These are phyloP conservation scores for Laupala kohalensis DNA, from an alignment of 1,140 invertebrate genomes.

Conservation along the genomic window DNA sequence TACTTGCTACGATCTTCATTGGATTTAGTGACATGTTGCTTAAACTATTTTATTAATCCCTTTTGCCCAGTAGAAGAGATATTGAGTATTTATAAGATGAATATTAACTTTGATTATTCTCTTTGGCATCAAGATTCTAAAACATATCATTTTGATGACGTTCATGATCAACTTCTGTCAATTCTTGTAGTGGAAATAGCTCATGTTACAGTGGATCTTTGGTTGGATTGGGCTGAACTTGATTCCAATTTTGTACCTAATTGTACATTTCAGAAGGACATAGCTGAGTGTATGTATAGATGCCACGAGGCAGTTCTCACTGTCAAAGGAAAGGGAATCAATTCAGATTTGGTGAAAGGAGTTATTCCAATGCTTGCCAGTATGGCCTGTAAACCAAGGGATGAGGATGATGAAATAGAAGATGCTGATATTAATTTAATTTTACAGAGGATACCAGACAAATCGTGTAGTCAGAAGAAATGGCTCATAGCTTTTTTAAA, in stretches of 20 bases:
- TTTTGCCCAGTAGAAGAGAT: not conserved
- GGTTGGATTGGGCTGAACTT: slow-evolving; percentile 5
- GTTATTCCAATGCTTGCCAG: slow-evolving; percentile 1
- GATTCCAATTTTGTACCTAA: not conserved
- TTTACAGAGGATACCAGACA: not conserved
- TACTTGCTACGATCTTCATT: not conserved
- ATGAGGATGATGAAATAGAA: slow-evolving; percentile 10
- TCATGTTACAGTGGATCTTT: slow-evolving; percentile 3
- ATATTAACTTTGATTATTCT: not conserved
- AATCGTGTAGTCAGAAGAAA: not conserved
- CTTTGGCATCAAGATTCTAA: not conserved
- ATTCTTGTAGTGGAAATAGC: not conserved
- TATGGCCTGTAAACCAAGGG: slow-evolving; percentile 5
- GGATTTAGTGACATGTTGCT: not conserved
- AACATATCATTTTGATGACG: not conserved
- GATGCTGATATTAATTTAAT: slow-evolving; percentile 5
- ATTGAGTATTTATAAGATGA: not conserved
- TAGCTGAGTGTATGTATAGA: slow-evolving; percentile 2
- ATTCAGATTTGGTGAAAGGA: not conserved
- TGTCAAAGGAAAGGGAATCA: not conserved
- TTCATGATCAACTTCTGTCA: not conserved
- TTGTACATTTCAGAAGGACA: not conserved
- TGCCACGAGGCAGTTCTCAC: not conserved
- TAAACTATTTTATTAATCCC: not conserved
- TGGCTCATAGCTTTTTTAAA: slow-evolving; percentile 5